Evolutionary conservation across 2,888 invertebrate genomes (phyloP).

Genomic region (Oscheius onirici): DNA sequence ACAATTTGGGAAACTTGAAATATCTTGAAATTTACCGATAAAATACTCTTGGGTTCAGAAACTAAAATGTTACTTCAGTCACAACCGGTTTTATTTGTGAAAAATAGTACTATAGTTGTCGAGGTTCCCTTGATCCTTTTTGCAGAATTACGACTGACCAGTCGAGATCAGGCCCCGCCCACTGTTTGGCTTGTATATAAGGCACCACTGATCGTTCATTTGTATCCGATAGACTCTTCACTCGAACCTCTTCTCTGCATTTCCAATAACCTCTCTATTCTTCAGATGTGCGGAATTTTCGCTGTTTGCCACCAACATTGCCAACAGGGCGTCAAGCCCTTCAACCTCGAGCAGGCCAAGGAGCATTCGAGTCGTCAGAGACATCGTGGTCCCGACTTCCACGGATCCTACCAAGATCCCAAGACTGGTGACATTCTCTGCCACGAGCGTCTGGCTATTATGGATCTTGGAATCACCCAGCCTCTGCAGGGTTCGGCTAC

Average conservation of each 20-base stretch:
- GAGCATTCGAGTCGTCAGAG: slow-evolving; percentile 59
- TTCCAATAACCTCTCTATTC: not conserved
- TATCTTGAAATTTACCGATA: too few relatives aligned
- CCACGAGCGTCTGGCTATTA: slow-evolving; percentile 71
- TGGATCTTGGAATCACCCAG: slow-evolving; percentile 67
- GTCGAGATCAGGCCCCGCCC: slow-evolving; percentile 12
- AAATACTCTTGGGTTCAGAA: too few relatives aligned
- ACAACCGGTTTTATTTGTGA: too few relatives aligned
- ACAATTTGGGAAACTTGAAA: too few relatives aligned
- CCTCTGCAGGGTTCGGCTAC: slow-evolving; percentile 62
- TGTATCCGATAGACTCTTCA: not conserved
- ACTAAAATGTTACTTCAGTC: too few relatives aligned
- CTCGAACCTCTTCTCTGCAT: not conserved
- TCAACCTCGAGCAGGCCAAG: slow-evolving; percentile 56
- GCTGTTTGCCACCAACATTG: slow-evolving; percentile 63
- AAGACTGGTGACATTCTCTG: slow-evolving; percentile 65
- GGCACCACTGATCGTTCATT: slow-evolving; percentile 3
- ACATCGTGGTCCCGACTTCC: slow-evolving; percentile 69
- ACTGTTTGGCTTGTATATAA: slow-evolving; percentile 7
- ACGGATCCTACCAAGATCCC: slow-evolving; percentile 60
- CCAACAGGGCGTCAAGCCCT: slow-evolving; percentile 38
- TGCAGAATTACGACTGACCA: not conserved
- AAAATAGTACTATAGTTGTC: too few relatives aligned
- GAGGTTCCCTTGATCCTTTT: too few relatives aligned
- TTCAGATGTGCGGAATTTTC: slow-evolving; percentile 69